Base-by-base conservation (phyloP, 2,888 invertebrate genomes). In the Agrotis segetum region DNA sequence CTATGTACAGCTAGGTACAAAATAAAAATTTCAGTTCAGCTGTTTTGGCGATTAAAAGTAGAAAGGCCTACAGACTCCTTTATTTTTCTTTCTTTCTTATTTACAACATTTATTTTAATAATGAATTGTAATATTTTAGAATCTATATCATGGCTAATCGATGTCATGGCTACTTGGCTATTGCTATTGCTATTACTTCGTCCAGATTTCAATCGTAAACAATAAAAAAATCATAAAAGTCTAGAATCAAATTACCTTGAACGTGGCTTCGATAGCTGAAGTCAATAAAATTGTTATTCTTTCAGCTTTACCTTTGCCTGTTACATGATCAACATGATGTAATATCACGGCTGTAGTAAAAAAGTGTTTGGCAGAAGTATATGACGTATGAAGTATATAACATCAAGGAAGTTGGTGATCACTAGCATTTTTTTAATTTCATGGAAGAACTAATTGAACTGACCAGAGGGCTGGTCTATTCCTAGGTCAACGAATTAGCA, bases 141-240 rank as follows among this genome's bases (percentile, higher is more conserved):
- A 16, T 2, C 16, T 1, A 17, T 47, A 17, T 14, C 16, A 3
- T n/a, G 9, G 46, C 24, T 47, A 24, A 34, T 34, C 34, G n/a
- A n/a, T 34, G 34, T 34, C 34, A 34, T 34, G 34, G 34, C 34
- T 34, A 34, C 34, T n/a, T 17, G 9, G 0, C 9, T 55, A 7
- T 29, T n/a, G n/a, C n/a, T n/a, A 17, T 11, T 69, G 14, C 14
- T 24, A 19, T 29, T 14, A 34, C 9, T 21, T 14, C 9, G 40
- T 16, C 17, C 21, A 19, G 13, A 55, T 55, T 68, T 24, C 9
- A 47, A 47, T 34, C 3, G 13, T n/a, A 3, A 69, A 17, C 17
- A 47, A 44, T 70, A 70, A 56, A 70, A 71, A 17, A 14, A 17
- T 14, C 14, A 19, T 69, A 69, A 71, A 46, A 40, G 0, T 44